phyloP scores from a whole-genome alignment of 2,888 invertebrate species.

The Napeogenes inachia region DNA sequence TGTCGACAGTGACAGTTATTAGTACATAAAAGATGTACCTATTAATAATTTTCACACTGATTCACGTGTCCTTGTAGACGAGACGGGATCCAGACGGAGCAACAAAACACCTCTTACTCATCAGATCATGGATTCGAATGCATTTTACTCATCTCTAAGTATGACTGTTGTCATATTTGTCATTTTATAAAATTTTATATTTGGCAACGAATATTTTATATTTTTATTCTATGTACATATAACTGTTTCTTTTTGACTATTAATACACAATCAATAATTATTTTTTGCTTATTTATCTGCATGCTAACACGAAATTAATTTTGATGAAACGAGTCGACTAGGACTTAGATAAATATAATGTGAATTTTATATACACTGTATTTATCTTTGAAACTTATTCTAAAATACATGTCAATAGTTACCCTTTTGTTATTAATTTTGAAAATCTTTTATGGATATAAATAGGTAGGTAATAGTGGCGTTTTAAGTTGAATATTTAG shows the following conservation, averaged over 20 bases:
- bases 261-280: neutral
- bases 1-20: neutral
- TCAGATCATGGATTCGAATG: conserved; percentile 8
- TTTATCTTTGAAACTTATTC: too few relatives aligned
- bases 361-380: too few relatives aligned
- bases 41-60: conserved; percentile 4
- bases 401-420: too few relatives aligned
- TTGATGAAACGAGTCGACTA: too few relatives aligned
- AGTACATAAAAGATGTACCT: neutral
- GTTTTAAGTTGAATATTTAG: too few relatives aligned
- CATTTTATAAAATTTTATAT: neutral
- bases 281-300: neutral
- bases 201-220: too few relatives aligned
- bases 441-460: too few relatives aligned
- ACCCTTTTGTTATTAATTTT: too few relatives aligned
- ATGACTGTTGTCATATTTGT: neutral
- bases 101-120: conserved; percentile 33
- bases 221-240: too few relatives aligned
- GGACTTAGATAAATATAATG: too few relatives aligned
- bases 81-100: conserved; percentile 39
- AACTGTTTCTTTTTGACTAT: neutral
- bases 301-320: too few relatives aligned
- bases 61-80: conserved; percentile 36
- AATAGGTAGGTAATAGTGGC: too few relatives aligned
- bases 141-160: conserved; percentile 5